phyloP scores from a whole-genome alignment of 2,888 invertebrate species.

The Aleiodes leptofemur region DNA sequence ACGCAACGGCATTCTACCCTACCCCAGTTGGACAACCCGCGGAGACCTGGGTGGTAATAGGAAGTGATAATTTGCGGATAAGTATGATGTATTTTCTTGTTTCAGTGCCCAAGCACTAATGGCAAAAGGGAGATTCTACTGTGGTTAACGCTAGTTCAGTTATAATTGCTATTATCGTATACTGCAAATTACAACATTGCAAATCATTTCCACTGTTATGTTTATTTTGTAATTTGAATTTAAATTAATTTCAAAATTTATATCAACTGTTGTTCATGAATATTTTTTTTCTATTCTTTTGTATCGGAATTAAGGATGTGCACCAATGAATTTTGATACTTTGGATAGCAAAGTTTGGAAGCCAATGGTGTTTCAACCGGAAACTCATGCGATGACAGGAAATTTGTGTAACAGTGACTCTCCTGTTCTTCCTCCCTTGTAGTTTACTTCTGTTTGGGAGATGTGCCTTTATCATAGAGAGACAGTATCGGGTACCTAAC shows the following conservation, averaged over 20 bases:
- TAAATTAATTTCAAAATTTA: constrained; percentile 28
- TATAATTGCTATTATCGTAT: constrained; percentile 35
- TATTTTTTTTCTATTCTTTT: too few species aligned
- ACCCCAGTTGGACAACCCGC: constrained; percentile 36
- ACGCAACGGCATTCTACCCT: constrained; percentile 57
- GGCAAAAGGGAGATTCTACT: constrained; percentile 13
- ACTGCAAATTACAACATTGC: constrained; percentile 28
- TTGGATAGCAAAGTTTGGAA: neutral
- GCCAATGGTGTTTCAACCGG: constrained; percentile 37
- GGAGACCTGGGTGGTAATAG: constrained; percentile 58
- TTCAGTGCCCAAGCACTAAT: constrained; percentile 39
- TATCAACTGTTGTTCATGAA: too few species aligned
- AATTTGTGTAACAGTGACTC: constrained; percentile 34
- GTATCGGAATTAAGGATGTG: neutral
- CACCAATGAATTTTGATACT: constrained; percentile 18
- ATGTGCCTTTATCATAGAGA: neutral
- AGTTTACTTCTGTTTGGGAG: constrained; percentile 6
- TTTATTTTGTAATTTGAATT: constrained; percentile 26
- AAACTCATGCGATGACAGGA: constrained; percentile 47
- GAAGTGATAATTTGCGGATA: constrained; percentile 65
- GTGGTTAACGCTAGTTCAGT: constrained; percentile 22
- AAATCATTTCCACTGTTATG: constrained; percentile 7
- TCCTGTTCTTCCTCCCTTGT: constrained; percentile 46
- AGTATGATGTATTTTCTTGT: constrained; percentile 63
- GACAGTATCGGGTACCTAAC: constrained; percentile 55